Percentiles rank a stretch among this genome's conserved stretches.
These are phyloP conservation scores for Pseudonaja textilis DNA, from an alignment of 2,113 vertebrate genomes.

Conservation along the genomic window DNA sequence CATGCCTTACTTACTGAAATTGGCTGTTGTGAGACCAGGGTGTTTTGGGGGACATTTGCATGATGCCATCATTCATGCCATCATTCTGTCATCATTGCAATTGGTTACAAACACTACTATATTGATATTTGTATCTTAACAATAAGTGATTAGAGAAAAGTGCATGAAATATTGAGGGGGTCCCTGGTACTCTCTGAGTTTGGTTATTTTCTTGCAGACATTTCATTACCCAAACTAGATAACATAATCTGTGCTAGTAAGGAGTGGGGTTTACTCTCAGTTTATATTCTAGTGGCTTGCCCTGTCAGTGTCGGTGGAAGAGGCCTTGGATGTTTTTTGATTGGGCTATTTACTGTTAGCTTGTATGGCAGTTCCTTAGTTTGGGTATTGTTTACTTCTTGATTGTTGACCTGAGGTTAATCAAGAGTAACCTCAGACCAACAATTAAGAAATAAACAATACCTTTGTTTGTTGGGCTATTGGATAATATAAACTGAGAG, in stretches of 20 bases:
- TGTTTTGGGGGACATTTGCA: neutral
- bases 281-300: neutral
- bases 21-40: neutral
- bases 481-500: neutral
- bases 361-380: neutral
- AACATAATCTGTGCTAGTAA: neutral
- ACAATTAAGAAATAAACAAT: neutral
- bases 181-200: neutral
- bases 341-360: neutral
- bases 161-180: neutral
- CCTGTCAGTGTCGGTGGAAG: neutral
- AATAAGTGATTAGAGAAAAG: neutral
- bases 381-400: neutral
- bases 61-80: neutral
- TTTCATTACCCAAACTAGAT: neutral
- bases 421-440: neutral
- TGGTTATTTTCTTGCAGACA: neutral
- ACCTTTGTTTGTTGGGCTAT: neutral
- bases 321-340: neutral
- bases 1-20: neutral
- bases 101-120: neutral
- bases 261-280: neutral
- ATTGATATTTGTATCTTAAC: neutral
- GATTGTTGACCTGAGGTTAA: neutral
- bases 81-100: neutral